A percentile compares a stretch with the other conserved stretches of the same genome.
Conservation (phyloP, 2,113 vertebrate species). For the Galemys pyrenaicus region DNA sequence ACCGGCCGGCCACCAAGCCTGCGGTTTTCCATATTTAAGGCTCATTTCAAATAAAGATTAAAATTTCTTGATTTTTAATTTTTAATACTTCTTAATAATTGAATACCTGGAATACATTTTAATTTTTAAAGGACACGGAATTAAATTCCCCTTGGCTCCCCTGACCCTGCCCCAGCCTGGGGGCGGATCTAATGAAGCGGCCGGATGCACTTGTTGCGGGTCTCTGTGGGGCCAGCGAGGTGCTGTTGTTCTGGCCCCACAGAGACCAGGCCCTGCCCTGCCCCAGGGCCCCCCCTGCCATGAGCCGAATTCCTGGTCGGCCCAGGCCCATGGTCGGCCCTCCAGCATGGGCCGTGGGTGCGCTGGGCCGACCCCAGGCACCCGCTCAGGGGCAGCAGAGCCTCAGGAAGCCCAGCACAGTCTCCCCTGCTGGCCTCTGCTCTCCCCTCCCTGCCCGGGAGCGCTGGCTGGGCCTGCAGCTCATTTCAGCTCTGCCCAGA, state of each 20-base stretch:
- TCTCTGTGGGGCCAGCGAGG: too few species aligned
- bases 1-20: not conserved
- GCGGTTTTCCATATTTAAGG: not conserved
- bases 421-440: not conserved
- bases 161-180: not conserved
- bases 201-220: fast-evolving
- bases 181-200: not conserved
- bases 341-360: too few species aligned
- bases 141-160: not conserved
- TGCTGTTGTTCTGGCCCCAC: conserved; percentile 7
- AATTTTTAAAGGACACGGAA: not conserved
- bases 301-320: too few species aligned
- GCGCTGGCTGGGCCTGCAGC: fast-evolving
- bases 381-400: not conserved
- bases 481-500: not conserved
- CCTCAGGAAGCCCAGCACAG: not conserved
- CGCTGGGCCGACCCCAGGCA: too few species aligned
- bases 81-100: conserved; percentile 53
- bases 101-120: conserved; percentile 12
- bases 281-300: conserved; percentile 37
- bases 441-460: not conserved
- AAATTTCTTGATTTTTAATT: conserved; percentile 37
- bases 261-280: not conserved
- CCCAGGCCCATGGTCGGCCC: too few species aligned
- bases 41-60: not conserved